Evolutionary conservation across 2,113 vertebrate genomes (phyloP), one percentile per base, ranked within the genome.

Genomic region (Amblyornis subalaris): DNA sequence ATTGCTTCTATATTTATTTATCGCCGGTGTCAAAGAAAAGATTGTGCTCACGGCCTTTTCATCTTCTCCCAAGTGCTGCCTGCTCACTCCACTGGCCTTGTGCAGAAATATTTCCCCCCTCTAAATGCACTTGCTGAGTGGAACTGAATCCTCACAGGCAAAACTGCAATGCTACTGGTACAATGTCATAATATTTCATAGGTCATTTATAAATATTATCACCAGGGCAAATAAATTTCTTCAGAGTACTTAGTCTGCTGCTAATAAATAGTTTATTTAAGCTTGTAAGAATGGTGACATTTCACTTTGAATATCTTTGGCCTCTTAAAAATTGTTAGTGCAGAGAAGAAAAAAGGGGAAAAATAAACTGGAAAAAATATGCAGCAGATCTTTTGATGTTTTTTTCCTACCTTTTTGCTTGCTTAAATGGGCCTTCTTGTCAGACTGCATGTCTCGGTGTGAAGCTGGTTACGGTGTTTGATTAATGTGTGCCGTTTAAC

Each of bases 181-280:
- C 90, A 71, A 48, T 75, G 94, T 94, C 93, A 93, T 94, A 90
- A 95, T 94, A 94, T 82, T 94, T 88, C 91, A 79, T 64, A 69
- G 48, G 51, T 67, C 64, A 78, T 95, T 96, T 94, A 78, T 91
- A 95, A 96, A 96, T 94, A 86, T 90, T 90, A 73, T 90, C 88
- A 85, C 87, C 78, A 93, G 89, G 76, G 61, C 85, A 95, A 95
- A 93, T 81, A 91, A 61, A 93, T 95, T 94, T 94, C 82, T 91
- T 55, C 31, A 8, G 72, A 71, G 64, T 71, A 89, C 91, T 95
- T 90, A 88, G 75, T 64, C 75, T 89, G 11, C 77, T 11, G 15
- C 72, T 93, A 96, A 95, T 85, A 97, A 95, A 77, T 91, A 71
- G 91, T 90, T 96, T 95, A 83, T 95, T 94, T 91, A 90, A 95